Evolutionary conservation across 2,888 invertebrate genomes (phyloP).

Genomic region (Diarsia brunnea): DNA sequence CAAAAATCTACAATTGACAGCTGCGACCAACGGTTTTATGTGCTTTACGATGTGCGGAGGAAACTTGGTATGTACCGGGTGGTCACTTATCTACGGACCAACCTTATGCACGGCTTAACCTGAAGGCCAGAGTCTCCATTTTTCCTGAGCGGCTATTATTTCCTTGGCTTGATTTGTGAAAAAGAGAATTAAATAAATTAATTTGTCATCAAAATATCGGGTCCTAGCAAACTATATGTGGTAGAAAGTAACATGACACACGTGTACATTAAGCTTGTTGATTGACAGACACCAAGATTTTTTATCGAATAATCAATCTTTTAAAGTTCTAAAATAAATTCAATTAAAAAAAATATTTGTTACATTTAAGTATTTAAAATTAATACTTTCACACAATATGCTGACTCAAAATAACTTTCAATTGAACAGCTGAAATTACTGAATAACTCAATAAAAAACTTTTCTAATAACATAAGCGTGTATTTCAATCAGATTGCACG

Average conservation of each 20-base stretch:
- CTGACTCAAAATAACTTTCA: constrained; percentile 16
- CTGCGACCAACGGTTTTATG: too few relatives aligned
- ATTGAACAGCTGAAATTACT: neutral
- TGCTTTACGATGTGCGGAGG: too few relatives aligned
- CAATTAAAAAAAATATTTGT: neutral
- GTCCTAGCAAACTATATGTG: neutral
- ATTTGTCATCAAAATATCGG: too few relatives aligned
- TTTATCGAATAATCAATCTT: neutral
- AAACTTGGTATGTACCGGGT: neutral
- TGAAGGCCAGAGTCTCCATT: too few relatives aligned
- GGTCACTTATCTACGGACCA: neutral
- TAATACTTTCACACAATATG: neutral
- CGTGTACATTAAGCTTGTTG: neutral
- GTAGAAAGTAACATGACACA: neutral
- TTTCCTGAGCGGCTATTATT: too few relatives aligned
- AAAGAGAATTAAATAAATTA: too few relatives aligned
- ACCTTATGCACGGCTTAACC: neutral
- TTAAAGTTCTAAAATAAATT: neutral
- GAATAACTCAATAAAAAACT: constrained; percentile 40
- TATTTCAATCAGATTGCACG: constrained; percentile 58
- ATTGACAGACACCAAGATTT: neutral
- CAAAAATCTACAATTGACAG: neutral
- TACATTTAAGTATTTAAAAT: neutral
- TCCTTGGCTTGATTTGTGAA: too few relatives aligned
- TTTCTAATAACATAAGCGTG: constrained; percentile 42